Percentiles rank a stretch among this genome's conserved stretches.
Conservation (phyloP, 2,113 vertebrate species). For the Scolopax mira region DNA sequence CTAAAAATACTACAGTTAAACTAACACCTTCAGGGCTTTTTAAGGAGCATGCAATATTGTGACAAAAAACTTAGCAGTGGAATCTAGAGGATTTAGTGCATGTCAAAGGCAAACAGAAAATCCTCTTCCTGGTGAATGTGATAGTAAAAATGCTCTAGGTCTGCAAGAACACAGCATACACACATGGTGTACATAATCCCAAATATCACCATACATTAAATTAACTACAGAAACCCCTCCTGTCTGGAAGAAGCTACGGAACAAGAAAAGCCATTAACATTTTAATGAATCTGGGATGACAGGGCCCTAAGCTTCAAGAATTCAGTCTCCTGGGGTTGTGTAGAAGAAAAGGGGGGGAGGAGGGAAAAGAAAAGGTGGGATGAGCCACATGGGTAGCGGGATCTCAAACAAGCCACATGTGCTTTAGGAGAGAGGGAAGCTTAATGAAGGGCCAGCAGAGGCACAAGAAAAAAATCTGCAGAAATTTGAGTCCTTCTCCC, state of each 20-base stretch:
- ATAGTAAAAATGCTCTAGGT: neutral
- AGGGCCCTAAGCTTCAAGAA: neutral
- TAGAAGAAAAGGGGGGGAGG: neutral
- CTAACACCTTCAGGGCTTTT: neutral
- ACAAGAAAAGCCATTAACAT: slow-evolving; percentile 40
- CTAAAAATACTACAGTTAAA: neutral
- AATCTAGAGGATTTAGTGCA: neutral
- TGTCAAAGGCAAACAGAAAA: neutral
- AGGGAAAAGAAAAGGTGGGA: neutral
- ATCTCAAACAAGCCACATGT: neutral
- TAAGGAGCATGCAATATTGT: neutral
- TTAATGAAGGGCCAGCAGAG: neutral
- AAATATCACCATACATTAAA: neutral
- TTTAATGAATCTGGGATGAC: neutral
- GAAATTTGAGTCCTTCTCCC: neutral
- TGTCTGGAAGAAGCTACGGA: slow-evolving; percentile 40
- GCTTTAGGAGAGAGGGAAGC: neutral
- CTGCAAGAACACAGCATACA: neutral
- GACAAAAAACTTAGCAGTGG: neutral
- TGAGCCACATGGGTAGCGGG: neutral
- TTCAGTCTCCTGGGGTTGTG: neutral
- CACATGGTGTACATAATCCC: neutral
- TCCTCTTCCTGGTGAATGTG: neutral
- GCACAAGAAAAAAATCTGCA: neutral
- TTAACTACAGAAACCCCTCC: slow-evolving; percentile 16